Base-by-base conservation (phyloP, 1,140 invertebrate species). In the Geopemphigus sp. region DNA sequence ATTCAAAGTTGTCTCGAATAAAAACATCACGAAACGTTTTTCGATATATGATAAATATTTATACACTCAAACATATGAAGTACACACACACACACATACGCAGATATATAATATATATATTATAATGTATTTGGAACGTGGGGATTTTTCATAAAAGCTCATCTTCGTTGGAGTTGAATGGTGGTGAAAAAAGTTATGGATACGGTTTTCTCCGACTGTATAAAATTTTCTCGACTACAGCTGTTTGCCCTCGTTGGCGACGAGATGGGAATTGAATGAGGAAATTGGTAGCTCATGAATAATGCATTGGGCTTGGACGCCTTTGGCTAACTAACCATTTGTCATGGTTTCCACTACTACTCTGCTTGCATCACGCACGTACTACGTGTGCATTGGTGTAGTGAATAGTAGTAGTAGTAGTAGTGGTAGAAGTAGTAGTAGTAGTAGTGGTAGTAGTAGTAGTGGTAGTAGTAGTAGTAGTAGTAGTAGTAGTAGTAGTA, bases 131-230 rank as follows among this genome's bases (percentile, higher is more conserved):
- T 47, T 32, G 19, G 56, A 39, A 76, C 73, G 56, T 76, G 56
- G 73, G n/a, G 54, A 76, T 76, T 76, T 76, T 76, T 76, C 73
- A 76, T 76, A 76, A 76, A 59, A 76, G 32, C 26, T 76, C 19
- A 17, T 45, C 70, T 53, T 57, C 56, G 15, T n/a, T 14, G 32
- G 32, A 3, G 32, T 39, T 39, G 8, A 8, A 39, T 39, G n/a
- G 26, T 24, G 56, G 45, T 1, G 73, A 59, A 76, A 47, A 54
- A 22, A 59, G 73, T 76, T 61, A 45, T 59, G 15, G 56, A 76
- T 74, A 59, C 56, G 54, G 56, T 61, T n/a, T 29, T 61, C 45
- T 24, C 57, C 6, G 10, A 74, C 72, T 59, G 72, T 32, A 74
- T 76, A 45, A 61, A 78, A 78, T 78, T 47, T 17, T 63, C 57